A percentile compares a stretch with the other conserved stretches of the same genome.
Conservation (phyloP, 2,888 invertebrate species). For the Rotaria macrura region DNA sequence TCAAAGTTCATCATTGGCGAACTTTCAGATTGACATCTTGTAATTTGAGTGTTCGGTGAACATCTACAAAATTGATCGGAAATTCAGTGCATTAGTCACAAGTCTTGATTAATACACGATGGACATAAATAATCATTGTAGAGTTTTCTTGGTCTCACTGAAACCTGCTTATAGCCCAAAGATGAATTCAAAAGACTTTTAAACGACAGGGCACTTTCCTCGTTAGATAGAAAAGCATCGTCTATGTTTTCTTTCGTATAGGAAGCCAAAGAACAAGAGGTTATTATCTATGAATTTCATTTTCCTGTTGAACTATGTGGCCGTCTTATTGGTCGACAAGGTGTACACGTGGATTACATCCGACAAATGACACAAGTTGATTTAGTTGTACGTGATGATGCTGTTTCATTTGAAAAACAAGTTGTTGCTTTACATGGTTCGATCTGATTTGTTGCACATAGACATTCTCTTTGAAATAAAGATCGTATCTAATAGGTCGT, state of each 20-base stretch:
- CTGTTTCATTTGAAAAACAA: slow-evolving; percentile 63
- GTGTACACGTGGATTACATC: slow-evolving; percentile 66
- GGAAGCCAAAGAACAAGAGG: slow-evolving; percentile 18
- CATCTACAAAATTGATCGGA: no score
- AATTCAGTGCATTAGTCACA: no score
- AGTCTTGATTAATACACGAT: no score
- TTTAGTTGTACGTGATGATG: slow-evolving; percentile 68
- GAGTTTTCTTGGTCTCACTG: no score
- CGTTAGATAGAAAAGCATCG: neutral
- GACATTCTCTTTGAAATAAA: neutral
- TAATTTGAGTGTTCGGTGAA: no score
- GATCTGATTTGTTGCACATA: slow-evolving; percentile 37
- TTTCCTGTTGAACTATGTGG: slow-evolving; percentile 61
- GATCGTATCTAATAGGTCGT: slow-evolving; percentile 55
- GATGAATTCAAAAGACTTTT: no score
- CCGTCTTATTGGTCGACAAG: slow-evolving; percentile 72
- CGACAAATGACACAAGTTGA: slow-evolving; percentile 68
- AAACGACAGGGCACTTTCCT: no score
- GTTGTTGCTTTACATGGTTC: slow-evolving; percentile 72
- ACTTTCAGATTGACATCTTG: no score
- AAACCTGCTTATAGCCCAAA: no score
- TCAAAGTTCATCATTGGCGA: no score
- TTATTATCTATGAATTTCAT: slow-evolving; percentile 46
- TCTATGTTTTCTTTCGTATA: neutral
- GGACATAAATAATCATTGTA: no score